Evolutionary conservation across 2,888 invertebrate genomes (phyloP), one percentile per base, ranked within the genome.

Genomic region (Brachypalpus laphriformis): DNA sequence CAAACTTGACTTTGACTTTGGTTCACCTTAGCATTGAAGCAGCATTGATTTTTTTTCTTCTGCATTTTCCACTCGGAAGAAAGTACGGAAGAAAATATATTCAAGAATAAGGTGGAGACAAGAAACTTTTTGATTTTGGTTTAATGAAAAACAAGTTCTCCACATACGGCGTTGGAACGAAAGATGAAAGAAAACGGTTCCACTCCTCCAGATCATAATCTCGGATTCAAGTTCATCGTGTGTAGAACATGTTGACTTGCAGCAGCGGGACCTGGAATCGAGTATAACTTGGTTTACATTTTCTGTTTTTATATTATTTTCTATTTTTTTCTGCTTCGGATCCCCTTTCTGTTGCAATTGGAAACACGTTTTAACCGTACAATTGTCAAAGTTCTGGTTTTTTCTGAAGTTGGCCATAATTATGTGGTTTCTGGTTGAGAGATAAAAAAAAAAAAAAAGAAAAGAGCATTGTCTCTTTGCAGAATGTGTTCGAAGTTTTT

Each of bases 211-310:
- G 85, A 85, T 85, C 34, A 31, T 66, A 45, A 85, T 85, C 81
- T 66, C n/a, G 34, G 70, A 66, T 75, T 85, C 85, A 85, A 85
- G 85, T 85, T 85, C 74, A 85, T 71, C 47, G 47, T 83, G 65
- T 74, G 57, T 70, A 63, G 42, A 80, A 66, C 75, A 81, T 66
- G 71, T 71, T 54, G 78, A 56, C 47, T 66, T 77, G 68, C 59
- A 61, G 11, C 66, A 61, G 63, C 65, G 42, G 57, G 28, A 82
- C 18, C 34, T 37, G 47, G 18, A 74, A 83, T 83, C 83, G 80
- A 65, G 78, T 74, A 65, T 70, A 75, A 83, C 80, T 80, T 83
- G 80, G 83, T 83, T 83, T 75, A 83, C 80, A 83, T 83, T 83
- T 80, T 83, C 63, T 56, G 42, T 49, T 74, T 70, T 34, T 61